Conservation (phyloP, 23 tunicate genomes). For the Trididemnum nubilum region DNA sequence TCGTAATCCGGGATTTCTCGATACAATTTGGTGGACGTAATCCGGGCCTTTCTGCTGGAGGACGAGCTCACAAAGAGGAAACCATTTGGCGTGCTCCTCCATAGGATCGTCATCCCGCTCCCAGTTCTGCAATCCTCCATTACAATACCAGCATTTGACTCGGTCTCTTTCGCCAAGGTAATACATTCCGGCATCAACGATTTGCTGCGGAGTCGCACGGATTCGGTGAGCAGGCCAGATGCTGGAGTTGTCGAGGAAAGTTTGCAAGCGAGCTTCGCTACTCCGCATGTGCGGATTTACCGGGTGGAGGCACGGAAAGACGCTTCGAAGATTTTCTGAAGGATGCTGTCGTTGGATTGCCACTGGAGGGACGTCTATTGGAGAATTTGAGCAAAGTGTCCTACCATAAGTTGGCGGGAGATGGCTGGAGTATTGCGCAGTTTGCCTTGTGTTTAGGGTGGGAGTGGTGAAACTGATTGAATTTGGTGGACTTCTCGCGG, state of each 20-base stretch:
- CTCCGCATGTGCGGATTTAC: not conserved
- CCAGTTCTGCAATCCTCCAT: not conserved
- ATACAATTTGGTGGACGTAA: slow-evolving; percentile 1
- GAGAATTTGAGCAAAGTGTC: not conserved
- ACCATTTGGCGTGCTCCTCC: slow-evolving; percentile 12
- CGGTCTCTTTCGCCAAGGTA: not conserved
- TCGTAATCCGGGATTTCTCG: slow-evolving; percentile 1
- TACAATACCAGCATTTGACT: not conserved
- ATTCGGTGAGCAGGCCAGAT: not conserved
- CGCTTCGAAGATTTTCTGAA: not conserved
- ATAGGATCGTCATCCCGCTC: not conserved
- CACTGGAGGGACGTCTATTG: not conserved
- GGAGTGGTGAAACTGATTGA: not conserved
- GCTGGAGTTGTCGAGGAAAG: not conserved
- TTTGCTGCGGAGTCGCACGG: not conserved
- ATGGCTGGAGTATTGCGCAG: not conserved
- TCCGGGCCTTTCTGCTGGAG: slow-evolving; percentile 20
- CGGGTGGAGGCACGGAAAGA: not conserved
- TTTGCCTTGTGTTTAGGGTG: not conserved
- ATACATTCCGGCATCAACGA: not conserved
- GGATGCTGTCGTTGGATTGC: not conserved
- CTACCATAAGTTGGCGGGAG: not conserved
- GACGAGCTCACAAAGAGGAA: slow-evolving; percentile 10
- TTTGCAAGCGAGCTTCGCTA: slow-evolving; percentile 3
- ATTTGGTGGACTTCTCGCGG: not conserved